Percentiles rank a stretch among this genome's conserved stretches.
These are phyloP conservation scores for Rhinoraja longicauda DNA, from an alignment of 2,797 vertebrate genomes.

Conservation along the genomic window DNA sequence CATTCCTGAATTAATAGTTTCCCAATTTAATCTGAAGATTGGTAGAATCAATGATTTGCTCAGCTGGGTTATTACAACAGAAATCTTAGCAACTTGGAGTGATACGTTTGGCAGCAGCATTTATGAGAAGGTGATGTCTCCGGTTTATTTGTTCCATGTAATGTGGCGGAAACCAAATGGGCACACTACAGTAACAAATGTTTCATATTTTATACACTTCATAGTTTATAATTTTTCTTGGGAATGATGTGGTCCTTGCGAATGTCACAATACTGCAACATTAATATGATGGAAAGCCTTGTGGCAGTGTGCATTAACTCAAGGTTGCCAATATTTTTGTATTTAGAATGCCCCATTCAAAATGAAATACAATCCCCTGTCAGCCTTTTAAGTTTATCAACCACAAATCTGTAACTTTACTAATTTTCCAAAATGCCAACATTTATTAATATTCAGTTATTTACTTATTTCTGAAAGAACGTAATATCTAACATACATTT, in stretches of 20 bases:
- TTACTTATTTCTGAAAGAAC: background rate
- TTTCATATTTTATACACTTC: background rate
- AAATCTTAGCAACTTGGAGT: background rate
- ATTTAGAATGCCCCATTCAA: background rate
- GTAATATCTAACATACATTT: background rate
- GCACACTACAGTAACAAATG: background rate
- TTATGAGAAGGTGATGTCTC: background rate
- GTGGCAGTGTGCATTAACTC: background rate
- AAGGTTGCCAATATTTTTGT: background rate
- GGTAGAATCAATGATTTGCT: conserved; percentile 21
- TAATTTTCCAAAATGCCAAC: background rate
- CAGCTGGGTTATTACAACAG: background rate
- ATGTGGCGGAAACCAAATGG: background rate
- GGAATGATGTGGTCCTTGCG: background rate
- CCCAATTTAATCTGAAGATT: conserved; percentile 29
- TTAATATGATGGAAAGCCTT: too few species aligned
- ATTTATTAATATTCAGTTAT: background rate
- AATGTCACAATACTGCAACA: background rate
- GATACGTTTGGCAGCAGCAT: background rate
- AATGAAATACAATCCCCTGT: background rate
- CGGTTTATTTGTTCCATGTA: conserved; percentile 8
- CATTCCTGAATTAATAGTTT: conserved; percentile 3
- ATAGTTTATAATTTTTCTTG: background rate
- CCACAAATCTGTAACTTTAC: background rate
- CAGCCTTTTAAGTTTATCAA: too few species aligned